A percentile compares a stretch with the other conserved stretches of the same genome.
phyloP scores from a whole-genome alignment of 1,140 invertebrate genomes.

The Drosophila guanche region DNA sequence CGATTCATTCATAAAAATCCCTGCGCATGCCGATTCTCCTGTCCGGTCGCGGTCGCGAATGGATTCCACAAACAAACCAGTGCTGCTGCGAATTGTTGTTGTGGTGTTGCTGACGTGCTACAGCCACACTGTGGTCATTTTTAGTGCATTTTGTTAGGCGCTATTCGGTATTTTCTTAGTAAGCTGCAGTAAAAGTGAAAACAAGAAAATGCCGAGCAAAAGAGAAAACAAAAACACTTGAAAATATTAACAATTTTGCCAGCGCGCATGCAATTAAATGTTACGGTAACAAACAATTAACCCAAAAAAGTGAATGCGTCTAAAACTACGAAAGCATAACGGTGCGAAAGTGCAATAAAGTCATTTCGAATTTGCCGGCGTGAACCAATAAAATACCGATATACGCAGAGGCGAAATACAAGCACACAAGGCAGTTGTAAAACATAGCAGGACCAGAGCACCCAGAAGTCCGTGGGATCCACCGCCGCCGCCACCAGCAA shows the following conservation, averaged over 20 bases:
- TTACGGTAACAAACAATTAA: constrained; percentile 12
- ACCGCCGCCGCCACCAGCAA: no score
- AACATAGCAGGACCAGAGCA: constrained; percentile 11
- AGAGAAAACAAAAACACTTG: constrained; percentile 23
- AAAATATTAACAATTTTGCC: constrained; percentile 11
- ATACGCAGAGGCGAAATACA: constrained; percentile 23
- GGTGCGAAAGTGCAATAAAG: no score
- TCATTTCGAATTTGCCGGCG: constrained; percentile 25
- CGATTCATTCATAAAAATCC: constrained; percentile 62
- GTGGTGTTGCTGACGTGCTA: constrained; percentile 50
- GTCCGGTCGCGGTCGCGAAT: constrained; percentile 23
- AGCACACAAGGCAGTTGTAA: constrained; percentile 43
- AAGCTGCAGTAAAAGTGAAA: constrained; percentile 59
- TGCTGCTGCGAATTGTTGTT: constrained; percentile 34
- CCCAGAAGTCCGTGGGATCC: no score
- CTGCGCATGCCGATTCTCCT: constrained; percentile 37
- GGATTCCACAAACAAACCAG: constrained; percentile 68
- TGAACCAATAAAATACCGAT: constrained; percentile 5
- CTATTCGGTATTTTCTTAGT: constrained; percentile 38
- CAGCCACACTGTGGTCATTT: constrained; percentile 47
- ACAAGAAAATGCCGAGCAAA: constrained; percentile 44
- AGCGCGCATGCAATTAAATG: neutral
- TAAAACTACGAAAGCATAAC: constrained; percentile 2
- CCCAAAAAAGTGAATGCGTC: constrained; percentile 16
- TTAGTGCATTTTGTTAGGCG: constrained; percentile 36